Base-by-base conservation (phyloP, 2,113 vertebrate genomes). In the Furnarius figulus region DNA sequence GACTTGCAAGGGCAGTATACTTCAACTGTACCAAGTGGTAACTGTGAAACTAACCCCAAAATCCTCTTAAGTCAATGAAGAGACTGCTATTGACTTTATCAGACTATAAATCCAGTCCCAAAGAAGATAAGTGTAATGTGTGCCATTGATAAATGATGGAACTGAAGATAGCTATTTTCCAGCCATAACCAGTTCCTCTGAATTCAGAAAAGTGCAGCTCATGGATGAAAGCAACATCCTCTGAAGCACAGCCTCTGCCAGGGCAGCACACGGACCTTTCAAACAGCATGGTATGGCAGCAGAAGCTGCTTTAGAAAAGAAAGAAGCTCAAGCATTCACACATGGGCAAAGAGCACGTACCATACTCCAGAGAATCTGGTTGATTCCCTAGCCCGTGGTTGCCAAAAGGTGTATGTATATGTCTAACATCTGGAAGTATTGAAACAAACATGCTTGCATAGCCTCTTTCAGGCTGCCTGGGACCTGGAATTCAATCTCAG, bases 51-150 rank as follows among this genome's bases (percentile, higher is more conserved):
- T 87, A 73, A 66, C 58, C 37, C 63, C 40, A 89, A 90, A 84
- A 71, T 81, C 47, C 87, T 87, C 70, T 92, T 68, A 91, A 95
- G 46, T 58, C 77, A 73, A 75, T 58, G 76, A 91, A 87, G 46
- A 83, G n/a, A n/a, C 58, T 89, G 71, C n/a, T 67, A 75, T 73
- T 87, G 73, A 87, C 63, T 91, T 94, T 75, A 87, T 91, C 55
- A 79, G 87, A 46, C 59, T 70, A 44, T 61, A 89, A 95, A 90
- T 85, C 74, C 73, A 87, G 58, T 80, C 71, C 53, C 74, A 90
- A 70, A 75, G 70, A 72, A 95, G 81, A 9, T 89, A 89, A 94
- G 52, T 85, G 80, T 35, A 78, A 37, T 20, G 42, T 63, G 46
- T 70, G 65, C 66, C 82, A 71, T 21, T 70, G 82, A 76, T 71